Conservation (phyloP, 2,113 vertebrate species). For the Psephotus haematonotus region DNA sequence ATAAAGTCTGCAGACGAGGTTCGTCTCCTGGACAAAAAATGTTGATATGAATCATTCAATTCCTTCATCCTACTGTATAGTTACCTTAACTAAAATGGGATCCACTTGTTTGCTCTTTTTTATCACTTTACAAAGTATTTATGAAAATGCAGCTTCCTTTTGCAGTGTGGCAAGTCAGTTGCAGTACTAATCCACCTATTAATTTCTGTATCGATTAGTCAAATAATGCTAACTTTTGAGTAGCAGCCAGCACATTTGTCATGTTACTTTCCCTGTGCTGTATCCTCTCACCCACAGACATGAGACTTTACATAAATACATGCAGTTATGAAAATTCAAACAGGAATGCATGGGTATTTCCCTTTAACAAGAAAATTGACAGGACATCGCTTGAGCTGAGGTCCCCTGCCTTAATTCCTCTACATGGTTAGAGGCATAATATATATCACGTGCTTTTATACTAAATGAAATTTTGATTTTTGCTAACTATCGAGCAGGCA, state of each 20-base stretch:
- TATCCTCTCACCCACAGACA: neutral
- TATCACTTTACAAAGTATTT: neutral
- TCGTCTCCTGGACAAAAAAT: neutral
- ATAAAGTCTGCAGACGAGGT: neutral
- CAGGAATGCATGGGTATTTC: neutral
- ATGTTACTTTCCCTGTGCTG: neutral
- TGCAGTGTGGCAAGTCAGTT: neutral
- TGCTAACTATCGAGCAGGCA: neutral
- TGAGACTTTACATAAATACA: rapidly evolving
- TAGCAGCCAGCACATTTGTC: neutral
- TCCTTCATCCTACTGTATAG: neutral
- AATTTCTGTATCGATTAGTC: neutral
- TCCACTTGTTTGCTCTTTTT: neutral
- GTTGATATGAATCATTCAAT: neutral
- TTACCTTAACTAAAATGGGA: neutral
- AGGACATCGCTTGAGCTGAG: neutral
- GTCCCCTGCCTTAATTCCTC: neutral
- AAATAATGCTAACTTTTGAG: neutral
- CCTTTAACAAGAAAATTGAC: neutral
- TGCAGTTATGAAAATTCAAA: neutral
- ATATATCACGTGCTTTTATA: neutral
- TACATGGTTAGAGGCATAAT: neutral
- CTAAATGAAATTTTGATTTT: neutral
- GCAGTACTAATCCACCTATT: neutral
- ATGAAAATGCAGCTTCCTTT: neutral